Conservation (phyloP, 2,113 vertebrate genomes). For the Thamnaconus septentrionalis region DNA sequence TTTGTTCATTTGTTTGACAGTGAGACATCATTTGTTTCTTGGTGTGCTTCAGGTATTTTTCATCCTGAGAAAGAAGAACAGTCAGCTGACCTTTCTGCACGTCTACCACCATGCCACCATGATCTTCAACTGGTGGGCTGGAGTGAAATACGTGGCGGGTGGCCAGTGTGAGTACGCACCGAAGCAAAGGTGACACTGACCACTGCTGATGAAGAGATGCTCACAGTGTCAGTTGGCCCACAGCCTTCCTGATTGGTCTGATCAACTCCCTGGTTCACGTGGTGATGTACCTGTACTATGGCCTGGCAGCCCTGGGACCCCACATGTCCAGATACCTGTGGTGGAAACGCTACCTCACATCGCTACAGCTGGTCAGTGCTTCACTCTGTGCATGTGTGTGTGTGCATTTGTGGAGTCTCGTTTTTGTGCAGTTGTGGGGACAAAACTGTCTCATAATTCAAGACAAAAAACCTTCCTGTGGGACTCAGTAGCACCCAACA, state of each 20-base stretch:
- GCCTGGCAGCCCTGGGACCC: slow-evolving; percentile 72
- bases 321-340: slow-evolving; percentile 69
- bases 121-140: slow-evolving; percentile 82
- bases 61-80: slow-evolving; percentile 80
- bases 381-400: background rate
- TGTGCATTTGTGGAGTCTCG: background rate
- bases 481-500: no score
- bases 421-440: no score
- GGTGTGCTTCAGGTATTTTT: slow-evolving; percentile 77
- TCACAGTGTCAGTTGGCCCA: slow-evolving; percentile 2
- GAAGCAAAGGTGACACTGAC: background rate
- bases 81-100: slow-evolving; percentile 82
- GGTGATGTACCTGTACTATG: slow-evolving; percentile 76
- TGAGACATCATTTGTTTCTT: background rate
- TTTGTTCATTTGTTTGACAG: no score
- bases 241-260: slow-evolving; percentile 77
- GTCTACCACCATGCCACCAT: slow-evolving; percentile 82
- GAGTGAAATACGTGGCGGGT: slow-evolving; percentile 80
- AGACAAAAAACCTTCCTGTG: no score
- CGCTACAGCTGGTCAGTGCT: slow-evolving; percentile 78
- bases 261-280: slow-evolving; percentile 79
- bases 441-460: no score
- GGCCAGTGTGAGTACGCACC: slow-evolving; percentile 75
- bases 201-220: background rate
- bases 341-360: slow-evolving; percentile 79